A percentile compares a stretch with the other conserved stretches of the same genome.
phyloP scores from a whole-genome alignment of 2,888 invertebrate genomes.

The Drosophila borealis region DNA sequence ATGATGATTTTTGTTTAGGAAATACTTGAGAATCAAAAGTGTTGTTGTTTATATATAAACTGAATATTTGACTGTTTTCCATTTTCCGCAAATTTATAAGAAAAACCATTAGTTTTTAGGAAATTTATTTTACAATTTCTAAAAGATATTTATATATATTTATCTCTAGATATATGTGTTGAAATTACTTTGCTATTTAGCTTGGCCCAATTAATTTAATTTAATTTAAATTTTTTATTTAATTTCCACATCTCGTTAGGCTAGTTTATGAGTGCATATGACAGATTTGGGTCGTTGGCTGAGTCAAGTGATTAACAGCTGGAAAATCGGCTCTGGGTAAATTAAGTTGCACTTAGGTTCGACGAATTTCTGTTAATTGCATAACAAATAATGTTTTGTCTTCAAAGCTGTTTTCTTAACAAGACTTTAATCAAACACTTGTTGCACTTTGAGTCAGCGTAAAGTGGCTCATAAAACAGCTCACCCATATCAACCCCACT shows the following conservation, averaged over 20 bases:
- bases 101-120: too few species aligned
- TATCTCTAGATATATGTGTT: too few species aligned
- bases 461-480: not conserved
- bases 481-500: not conserved
- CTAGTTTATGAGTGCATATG: not conserved
- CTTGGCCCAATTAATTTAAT: not conserved
- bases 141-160: too few species aligned
- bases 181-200: too few species aligned
- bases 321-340: conserved; percentile 4
- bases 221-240: not conserved
- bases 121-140: too few species aligned
- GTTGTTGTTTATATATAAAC: too few species aligned
- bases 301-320: conserved; percentile 11
- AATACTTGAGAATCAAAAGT: too few species aligned
- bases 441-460: conserved; percentile 57
- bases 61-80: too few species aligned
- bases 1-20: too few species aligned
- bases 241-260: not conserved
- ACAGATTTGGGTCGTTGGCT: conserved; percentile 7
- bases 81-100: too few species aligned
- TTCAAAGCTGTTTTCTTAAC: conserved; percentile 33
- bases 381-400: conserved; percentile 34
- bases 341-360: not conserved
- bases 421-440: conserved; percentile 23
- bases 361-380: conserved; percentile 13